Evolutionary conservation across 2,113 vertebrate species (phyloP).

Genomic region (Cottus gobio): DNA sequence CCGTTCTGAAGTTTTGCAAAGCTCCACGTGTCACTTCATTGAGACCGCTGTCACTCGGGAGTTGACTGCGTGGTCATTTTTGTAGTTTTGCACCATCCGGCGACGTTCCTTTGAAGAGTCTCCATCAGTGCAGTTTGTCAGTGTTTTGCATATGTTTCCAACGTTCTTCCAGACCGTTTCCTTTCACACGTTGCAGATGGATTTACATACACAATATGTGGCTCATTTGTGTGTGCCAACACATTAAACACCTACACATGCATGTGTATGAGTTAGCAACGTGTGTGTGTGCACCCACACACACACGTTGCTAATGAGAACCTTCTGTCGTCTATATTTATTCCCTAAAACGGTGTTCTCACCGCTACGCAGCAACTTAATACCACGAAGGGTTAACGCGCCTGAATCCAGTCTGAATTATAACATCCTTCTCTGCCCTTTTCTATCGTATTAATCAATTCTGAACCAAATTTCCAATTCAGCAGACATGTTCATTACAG

Average conservation of each 20-base stretch:
- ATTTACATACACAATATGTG: slow-evolving; percentile 54
- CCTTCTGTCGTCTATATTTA: slow-evolving; percentile 49
- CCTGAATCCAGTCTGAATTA: neutral
- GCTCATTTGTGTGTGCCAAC: slow-evolving; percentile 57
- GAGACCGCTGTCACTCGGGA: neutral
- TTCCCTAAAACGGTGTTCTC: slow-evolving; percentile 23
- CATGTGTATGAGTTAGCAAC: neutral
- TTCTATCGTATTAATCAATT: slow-evolving; percentile 30
- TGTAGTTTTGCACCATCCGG: neutral
- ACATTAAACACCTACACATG: slow-evolving; percentile 57
- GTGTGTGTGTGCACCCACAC: neutral
- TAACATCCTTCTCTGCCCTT: neutral
- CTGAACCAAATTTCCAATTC: slow-evolving; percentile 18
- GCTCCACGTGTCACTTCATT: neutral
- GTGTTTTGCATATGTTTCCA: slow-evolving; percentile 43
- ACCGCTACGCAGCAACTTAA: neutral
- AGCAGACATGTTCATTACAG: slow-evolving; percentile 33
- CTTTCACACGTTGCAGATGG: slow-evolving; percentile 59
- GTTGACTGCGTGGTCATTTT: neutral
- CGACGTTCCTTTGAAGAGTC: neutral
- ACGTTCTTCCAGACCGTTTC: slow-evolving; percentile 38
- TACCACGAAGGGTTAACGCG: neutral
- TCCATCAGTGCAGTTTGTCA: neutral
- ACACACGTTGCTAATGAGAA: slow-evolving; percentile 36
- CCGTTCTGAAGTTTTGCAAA: neutral